A percentile compares a stretch with the other conserved stretches of the same genome.
phyloP scores from a whole-genome alignment of 2,113 vertebrate species.

The Eulacestoma nigropectus region DNA sequence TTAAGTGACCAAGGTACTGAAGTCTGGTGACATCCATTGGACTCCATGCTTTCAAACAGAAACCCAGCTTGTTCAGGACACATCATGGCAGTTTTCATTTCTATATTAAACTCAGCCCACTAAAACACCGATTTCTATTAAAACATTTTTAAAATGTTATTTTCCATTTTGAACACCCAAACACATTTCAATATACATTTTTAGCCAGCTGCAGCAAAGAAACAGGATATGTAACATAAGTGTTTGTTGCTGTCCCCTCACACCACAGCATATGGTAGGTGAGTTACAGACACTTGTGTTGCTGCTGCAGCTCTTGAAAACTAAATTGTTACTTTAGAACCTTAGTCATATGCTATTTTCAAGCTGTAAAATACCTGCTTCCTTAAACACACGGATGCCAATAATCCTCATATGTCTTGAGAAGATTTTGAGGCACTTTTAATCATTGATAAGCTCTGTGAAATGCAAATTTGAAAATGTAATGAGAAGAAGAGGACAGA shows the following conservation, averaged over 20 bases:
- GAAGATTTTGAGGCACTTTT: slow-evolving; percentile 22
- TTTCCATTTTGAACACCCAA: not conserved
- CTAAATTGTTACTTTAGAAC: slow-evolving; percentile 48
- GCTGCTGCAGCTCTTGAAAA: slow-evolving; percentile 32
- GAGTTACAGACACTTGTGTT: slow-evolving; percentile 33
- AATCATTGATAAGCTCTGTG: slow-evolving; percentile 21
- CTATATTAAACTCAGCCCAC: not conserved
- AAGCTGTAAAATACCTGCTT: slow-evolving; percentile 61
- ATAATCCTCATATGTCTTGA: slow-evolving; percentile 45
- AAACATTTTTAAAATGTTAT: not conserved
- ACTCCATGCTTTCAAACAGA: not conserved
- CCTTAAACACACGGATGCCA: slow-evolving; percentile 55
- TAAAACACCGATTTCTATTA: not conserved
- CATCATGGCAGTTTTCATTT: not conserved
- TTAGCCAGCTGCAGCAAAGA: not conserved
- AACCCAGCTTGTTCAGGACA: not conserved
- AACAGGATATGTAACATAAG: not conserved
- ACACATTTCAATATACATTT: not conserved
- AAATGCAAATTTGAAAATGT: slow-evolving; percentile 13
- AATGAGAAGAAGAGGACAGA: not conserved
- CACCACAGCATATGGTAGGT: slow-evolving; percentile 48
- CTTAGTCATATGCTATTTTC: slow-evolving; percentile 52
- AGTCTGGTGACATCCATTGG: not conserved
- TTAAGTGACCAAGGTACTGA: not conserved
- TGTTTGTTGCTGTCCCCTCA: slow-evolving; percentile 45